Evolutionary conservation across 2,113 vertebrate species (phyloP).

Genomic region (Loxodonta africana): DNA sequence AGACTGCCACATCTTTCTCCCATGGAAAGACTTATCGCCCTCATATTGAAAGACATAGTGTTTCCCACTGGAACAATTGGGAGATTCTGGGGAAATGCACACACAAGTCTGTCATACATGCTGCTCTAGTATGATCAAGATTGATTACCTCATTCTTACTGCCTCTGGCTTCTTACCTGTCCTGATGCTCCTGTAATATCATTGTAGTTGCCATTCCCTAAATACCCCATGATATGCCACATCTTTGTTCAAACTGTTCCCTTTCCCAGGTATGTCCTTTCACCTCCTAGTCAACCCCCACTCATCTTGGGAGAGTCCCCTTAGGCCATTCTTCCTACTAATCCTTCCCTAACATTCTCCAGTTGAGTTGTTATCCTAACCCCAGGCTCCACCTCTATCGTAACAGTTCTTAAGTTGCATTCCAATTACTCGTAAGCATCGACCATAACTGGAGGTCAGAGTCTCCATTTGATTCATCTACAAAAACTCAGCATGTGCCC

Average conservation of each 20-base stretch:
- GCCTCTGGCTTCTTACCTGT: background rate
- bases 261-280: background rate
- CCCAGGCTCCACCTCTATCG: background rate
- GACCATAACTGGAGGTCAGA: background rate
- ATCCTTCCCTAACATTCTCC: background rate
- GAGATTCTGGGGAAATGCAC: background rate
- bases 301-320: background rate
- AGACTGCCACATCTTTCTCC: background rate
- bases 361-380: background rate
- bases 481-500: background rate
- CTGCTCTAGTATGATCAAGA: background rate
- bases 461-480: background rate
- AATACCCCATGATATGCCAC: too few relatives aligned
- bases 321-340: background rate
- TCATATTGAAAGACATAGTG: background rate
- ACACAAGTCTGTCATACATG: background rate
- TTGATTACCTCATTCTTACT: background rate
- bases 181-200: background rate
- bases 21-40: background rate
- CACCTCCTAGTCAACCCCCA: background rate
- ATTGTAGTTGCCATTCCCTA: background rate
- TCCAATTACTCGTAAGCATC: background rate
- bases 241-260: background rate
- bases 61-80: background rate
- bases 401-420: background rate